phyloP scores from a whole-genome alignment of 2,888 invertebrate genomes.

The Drosophila infuscata region DNA sequence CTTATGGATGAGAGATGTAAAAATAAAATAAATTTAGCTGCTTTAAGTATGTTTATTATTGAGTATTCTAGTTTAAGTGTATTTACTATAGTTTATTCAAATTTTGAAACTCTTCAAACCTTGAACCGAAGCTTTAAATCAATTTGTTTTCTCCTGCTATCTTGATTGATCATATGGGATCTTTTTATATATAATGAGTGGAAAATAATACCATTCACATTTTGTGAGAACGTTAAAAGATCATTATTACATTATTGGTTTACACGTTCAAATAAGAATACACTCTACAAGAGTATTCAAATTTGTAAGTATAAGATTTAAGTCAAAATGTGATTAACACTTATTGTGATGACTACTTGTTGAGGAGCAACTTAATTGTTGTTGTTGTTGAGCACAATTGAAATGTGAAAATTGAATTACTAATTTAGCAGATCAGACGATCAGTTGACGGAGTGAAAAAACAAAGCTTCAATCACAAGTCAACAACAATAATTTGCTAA shows the following conservation, averaged over 20 bases:
- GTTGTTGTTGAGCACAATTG: constrained; percentile 3
- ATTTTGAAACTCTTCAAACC: background rate
- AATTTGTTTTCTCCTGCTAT: background rate
- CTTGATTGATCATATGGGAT: no score
- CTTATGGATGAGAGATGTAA: no score
- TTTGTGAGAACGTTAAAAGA: background rate
- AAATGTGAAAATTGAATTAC: constrained; percentile 5
- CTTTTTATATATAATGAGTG: no score
- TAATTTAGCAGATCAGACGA: background rate
- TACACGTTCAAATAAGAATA: background rate
- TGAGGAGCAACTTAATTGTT: background rate
- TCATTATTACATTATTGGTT: background rate
- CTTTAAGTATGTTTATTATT: no score
- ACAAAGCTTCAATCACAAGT: background rate
- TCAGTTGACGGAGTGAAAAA: background rate
- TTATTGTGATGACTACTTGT: background rate
- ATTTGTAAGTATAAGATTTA: background rate
- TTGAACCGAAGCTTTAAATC: no score
- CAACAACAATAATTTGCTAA: background rate
- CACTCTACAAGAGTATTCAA: background rate
- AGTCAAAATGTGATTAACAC: background rate
- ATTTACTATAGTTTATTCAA: no score
- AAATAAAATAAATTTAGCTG: no score
- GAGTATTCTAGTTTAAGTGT: no score
- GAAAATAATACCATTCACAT: background rate